A percentile compares a stretch with the other conserved stretches of the same genome.
Conservation (phyloP, 2,113 vertebrate species). For the Parus major region DNA sequence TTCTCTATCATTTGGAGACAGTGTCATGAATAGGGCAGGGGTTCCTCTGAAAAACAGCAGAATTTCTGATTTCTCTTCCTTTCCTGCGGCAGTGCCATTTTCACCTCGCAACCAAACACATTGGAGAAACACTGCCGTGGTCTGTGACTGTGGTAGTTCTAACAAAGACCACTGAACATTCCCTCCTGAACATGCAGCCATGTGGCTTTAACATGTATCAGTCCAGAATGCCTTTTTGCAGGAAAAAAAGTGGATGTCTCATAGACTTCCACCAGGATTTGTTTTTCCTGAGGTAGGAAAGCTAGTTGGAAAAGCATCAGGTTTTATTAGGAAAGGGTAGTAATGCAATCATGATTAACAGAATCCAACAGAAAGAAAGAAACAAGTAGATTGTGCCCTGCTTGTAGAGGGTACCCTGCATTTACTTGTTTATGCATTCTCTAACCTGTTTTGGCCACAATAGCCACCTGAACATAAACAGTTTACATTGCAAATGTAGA, state of each 20-base stretch:
- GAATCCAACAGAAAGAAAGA: neutral
- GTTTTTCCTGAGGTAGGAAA: neutral
- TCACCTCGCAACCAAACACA: neutral
- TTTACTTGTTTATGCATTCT: neutral
- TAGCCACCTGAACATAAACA: neutral
- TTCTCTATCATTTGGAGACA: neutral
- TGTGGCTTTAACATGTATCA: neutral
- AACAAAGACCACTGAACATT: neutral
- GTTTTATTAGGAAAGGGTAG: neutral
- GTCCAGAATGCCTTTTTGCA: neutral
- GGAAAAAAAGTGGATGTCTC: neutral
- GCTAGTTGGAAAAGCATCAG: neutral
- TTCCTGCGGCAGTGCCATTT: neutral
- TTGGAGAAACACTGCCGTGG: neutral
- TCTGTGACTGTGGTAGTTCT: neutral
- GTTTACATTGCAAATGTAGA: neutral
- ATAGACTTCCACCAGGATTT: neutral
- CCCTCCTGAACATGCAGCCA: neutral
- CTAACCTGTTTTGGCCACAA: neutral
- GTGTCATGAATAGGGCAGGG: neutral
- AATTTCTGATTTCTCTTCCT: neutral
- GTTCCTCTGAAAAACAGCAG: neutral
- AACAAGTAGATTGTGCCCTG: neutral
- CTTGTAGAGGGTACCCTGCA: neutral
- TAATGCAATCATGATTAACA: neutral